Conservation (phyloP, 2,888 invertebrate species). For the Pharmacophagus antenor region DNA sequence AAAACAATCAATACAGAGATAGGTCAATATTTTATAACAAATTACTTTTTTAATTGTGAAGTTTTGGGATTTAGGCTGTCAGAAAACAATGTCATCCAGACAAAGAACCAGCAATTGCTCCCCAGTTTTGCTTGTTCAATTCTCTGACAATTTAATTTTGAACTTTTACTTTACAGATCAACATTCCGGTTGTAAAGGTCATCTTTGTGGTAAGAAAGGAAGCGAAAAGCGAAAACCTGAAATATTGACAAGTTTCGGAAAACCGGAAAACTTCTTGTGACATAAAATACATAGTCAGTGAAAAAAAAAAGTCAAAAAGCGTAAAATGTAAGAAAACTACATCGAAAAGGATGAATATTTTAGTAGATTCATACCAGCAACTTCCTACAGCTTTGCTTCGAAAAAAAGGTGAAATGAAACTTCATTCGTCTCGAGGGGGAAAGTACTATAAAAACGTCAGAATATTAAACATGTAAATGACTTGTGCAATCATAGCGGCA, state of each 20-base stretch:
- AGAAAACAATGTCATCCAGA: constrained; percentile 57
- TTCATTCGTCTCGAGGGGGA: not conserved
- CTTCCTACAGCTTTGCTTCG: not conserved
- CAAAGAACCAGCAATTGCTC: constrained; percentile 70
- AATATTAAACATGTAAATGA: constrained; percentile 75
- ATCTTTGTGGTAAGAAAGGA: not conserved
- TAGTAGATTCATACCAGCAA: not conserved
- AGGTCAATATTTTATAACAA: not conserved
- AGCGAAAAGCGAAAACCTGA: no score
- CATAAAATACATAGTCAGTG: no score
- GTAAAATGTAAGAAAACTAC: no score
- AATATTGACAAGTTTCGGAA: no score
- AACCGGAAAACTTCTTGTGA: no score
- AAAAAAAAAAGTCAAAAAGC: no score
- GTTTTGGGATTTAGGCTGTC: constrained; percentile 34
- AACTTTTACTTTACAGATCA: constrained; percentile 23
- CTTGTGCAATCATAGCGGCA: constrained; percentile 67
- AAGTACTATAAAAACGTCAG: constrained; percentile 61
- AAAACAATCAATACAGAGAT: no score
- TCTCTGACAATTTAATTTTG: constrained; percentile 72
- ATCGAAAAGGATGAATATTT: no score
- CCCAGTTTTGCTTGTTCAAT: constrained; percentile 72
- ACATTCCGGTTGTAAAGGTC: not conserved
- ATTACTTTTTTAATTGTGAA: constrained; percentile 16
- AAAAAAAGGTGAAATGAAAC: not conserved